These are phyloP conservation scores for Rhyacichthys aspro DNA, from an alignment of 2,797 vertebrate genomes.

Conservation along the genomic window DNA sequence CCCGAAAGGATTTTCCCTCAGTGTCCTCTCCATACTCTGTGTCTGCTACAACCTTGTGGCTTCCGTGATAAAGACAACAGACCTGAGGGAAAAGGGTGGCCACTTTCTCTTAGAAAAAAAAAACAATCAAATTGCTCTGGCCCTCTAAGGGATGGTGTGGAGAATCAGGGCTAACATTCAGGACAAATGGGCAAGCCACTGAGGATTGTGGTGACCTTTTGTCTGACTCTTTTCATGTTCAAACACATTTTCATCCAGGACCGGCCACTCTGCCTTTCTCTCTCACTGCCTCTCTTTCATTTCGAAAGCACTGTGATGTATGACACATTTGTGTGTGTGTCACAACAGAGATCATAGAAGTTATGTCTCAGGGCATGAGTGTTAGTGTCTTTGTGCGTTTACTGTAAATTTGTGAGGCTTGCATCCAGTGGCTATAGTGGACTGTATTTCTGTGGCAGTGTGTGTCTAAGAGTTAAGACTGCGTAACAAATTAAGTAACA, in stretches of 20 bases:
- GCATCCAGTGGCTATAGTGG: slow-evolving; percentile 26
- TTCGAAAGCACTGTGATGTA: slow-evolving; percentile 32
- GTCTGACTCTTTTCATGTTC: slow-evolving; percentile 67
- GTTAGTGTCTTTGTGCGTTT: slow-evolving; percentile 26
- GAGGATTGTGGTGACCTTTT: slow-evolving; percentile 62
- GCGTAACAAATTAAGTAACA: slow-evolving; percentile 30
- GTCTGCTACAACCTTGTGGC: slow-evolving; percentile 23
- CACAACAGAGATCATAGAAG: slow-evolving; percentile 40
- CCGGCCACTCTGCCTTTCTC: background rate
- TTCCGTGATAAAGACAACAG: slow-evolving; percentile 29
- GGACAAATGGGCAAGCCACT: slow-evolving; percentile 34
- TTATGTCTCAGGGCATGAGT: slow-evolving; percentile 51
- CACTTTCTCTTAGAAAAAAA: no score
- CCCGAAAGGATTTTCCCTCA: slow-evolving; percentile 31
- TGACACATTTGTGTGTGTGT: slow-evolving; percentile 48
- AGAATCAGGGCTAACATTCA: slow-evolving; percentile 37
- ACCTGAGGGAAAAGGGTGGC: slow-evolving; percentile 7
- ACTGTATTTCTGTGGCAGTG: slow-evolving; percentile 1
- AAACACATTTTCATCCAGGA: slow-evolving; percentile 48
- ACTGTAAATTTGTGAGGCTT: slow-evolving; percentile 21
- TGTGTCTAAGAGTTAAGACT: slow-evolving; percentile 19
- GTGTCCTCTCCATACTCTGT: slow-evolving; percentile 14
- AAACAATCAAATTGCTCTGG: slow-evolving; percentile 11
- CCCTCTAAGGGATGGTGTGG: slow-evolving; percentile 30
- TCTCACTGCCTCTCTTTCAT: slow-evolving; percentile 14